Percentiles rank a stretch among this genome's conserved stretches.
phyloP scores from a whole-genome alignment of 2,797 vertebrate species.

The Micromesistius poutassou region DNA sequence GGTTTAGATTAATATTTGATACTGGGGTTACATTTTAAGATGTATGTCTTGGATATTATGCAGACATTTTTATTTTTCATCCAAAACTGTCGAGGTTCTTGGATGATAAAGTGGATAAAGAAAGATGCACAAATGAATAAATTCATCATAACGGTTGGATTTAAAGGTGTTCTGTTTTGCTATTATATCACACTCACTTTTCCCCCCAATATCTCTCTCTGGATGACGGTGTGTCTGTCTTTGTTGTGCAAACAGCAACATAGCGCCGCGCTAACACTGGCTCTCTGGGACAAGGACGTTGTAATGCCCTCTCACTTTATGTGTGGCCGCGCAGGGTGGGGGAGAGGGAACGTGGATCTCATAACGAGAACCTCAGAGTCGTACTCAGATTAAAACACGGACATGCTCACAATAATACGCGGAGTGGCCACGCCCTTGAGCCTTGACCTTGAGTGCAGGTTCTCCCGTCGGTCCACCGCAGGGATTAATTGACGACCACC shows the following conservation, averaged over 20 bases:
- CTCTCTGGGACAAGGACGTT: slow-evolving; percentile 57
- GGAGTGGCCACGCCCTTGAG: slow-evolving; percentile 26
- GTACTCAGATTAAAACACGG: slow-evolving; percentile 32
- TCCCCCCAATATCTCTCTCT: background rate
- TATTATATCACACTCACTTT: background rate
- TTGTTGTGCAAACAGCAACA: background rate
- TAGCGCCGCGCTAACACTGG: slow-evolving; percentile 9
- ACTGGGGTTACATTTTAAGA: background rate
- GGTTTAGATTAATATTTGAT: background rate
- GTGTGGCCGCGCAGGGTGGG: slow-evolving; percentile 24
- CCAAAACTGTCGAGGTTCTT: too few species aligned
- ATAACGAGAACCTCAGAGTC: slow-evolving; percentile 30
- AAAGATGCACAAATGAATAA: too few species aligned
- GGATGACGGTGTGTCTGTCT: background rate
- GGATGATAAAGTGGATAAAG: too few species aligned
- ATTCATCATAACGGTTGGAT: background rate
- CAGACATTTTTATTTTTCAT: background rate
- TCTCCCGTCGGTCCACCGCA: background rate
- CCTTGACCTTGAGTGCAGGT: background rate
- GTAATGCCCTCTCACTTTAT: slow-evolving; percentile 27
- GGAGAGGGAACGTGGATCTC: slow-evolving; percentile 38
- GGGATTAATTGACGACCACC: background rate
- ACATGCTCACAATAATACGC: slow-evolving; percentile 9
- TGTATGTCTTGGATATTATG: background rate
- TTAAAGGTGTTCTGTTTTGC: background rate